A percentile compares a stretch with the other conserved stretches of the same genome.
Evolutionary conservation across 2,888 invertebrate species (phyloP).

Genomic region (Glyphotaelius pellucidus): DNA sequence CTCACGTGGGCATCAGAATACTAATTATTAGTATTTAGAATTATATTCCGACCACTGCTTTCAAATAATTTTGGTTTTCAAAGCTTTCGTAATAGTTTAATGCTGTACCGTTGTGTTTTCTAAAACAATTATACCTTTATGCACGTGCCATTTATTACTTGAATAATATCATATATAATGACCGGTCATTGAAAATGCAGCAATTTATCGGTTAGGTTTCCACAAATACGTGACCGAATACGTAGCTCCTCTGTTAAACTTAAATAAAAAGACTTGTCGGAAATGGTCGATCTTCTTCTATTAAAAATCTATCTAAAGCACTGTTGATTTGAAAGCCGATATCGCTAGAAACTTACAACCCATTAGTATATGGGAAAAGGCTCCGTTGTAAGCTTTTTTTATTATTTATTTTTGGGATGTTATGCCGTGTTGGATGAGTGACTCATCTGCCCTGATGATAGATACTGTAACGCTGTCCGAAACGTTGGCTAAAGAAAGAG

Average conservation of each 20-base stretch:
- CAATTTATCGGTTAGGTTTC: neutral
- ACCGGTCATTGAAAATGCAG: too few species aligned
- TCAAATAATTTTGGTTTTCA: neutral
- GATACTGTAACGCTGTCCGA: too few species aligned
- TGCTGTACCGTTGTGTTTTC: neutral
- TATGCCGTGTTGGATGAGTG: too few species aligned
- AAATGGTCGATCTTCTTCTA: neutral
- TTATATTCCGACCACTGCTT: neutral
- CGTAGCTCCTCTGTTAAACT: neutral
- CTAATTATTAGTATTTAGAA: neutral
- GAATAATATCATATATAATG: neutral
- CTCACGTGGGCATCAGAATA: too few species aligned
- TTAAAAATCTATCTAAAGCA: neutral
- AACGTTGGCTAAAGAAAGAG: too few species aligned
- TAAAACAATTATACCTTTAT: neutral
- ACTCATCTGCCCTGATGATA: too few species aligned
- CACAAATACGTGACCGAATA: neutral
- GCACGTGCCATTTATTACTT: neutral
- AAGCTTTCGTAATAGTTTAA: neutral
- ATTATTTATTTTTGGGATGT: too few species aligned
- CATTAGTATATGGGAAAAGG: neutral
- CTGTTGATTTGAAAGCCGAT: neutral
- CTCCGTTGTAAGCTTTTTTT: too few species aligned
- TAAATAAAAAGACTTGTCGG: neutral
- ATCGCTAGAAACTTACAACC: neutral